These are phyloP conservation scores for Sialis lutaria DNA, from an alignment of 2,888 invertebrate genomes.

Conservation along the genomic window DNA sequence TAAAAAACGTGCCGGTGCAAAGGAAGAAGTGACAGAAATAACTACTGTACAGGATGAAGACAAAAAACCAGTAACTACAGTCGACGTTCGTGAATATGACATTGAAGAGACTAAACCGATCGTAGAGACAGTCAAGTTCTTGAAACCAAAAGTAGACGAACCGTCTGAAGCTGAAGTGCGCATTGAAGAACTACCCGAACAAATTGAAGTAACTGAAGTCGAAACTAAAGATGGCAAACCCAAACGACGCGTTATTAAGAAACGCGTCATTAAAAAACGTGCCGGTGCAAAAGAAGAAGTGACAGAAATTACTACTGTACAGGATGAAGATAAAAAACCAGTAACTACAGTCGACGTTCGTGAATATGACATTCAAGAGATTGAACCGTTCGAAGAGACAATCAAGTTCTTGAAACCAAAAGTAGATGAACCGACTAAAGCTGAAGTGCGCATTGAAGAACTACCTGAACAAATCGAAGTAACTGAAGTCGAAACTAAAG, in stretches of 20 bases:
- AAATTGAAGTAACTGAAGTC: constrained; percentile 13
- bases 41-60: constrained; percentile 18
- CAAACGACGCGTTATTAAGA: constrained; percentile 16
- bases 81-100: constrained; percentile 11
- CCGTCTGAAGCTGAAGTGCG: constrained; percentile 10
- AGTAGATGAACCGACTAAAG: constrained; percentile 23
- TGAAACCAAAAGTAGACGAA: constrained; percentile 11
- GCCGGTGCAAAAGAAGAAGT: constrained; percentile 13
- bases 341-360: constrained; percentile 14
- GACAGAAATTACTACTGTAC: constrained; percentile 14
- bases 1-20: constrained; percentile 24
- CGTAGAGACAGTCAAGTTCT: constrained; percentile 10
- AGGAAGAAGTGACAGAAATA: constrained; percentile 21
- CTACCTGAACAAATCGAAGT: constrained; percentile 20
- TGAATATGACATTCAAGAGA: constrained; percentile 12
- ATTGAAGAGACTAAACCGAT: constrained; percentile 8
- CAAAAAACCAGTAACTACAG: constrained; percentile 17
- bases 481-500: constrained; percentile 8
- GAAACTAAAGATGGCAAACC: constrained; percentile 13
- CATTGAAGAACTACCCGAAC: constrained; percentile 16
- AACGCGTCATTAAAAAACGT: constrained; percentile 15
- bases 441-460: constrained; percentile 16
- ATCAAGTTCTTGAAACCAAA: neutral
- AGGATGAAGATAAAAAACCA: constrained; percentile 20
- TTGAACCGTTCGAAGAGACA: constrained; percentile 11